Percentiles rank a stretch among this genome's conserved stretches.
These are phyloP conservation scores for Heliconius melpomene DNA, from an alignment of 1,140 invertebrate genomes.

Conservation along the genomic window DNA sequence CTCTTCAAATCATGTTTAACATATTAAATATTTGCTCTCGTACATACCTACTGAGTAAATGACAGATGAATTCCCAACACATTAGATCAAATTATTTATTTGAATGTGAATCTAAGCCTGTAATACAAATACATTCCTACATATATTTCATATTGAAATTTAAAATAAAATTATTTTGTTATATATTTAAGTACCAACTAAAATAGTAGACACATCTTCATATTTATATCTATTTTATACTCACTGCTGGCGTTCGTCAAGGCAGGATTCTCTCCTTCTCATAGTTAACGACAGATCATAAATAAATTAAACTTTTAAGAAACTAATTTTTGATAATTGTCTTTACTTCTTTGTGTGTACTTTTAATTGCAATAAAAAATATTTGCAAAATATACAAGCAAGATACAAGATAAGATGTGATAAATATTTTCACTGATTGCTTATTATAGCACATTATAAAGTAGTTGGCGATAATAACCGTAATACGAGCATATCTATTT, in stretches of 20 bases:
- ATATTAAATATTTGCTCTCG: slow-evolving; percentile 38
- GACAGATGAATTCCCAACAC: slow-evolving; percentile 36
- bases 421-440: slow-evolving; percentile 30
- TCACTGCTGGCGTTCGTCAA: neutral
- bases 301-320: neutral
- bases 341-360: neutral
- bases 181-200: neutral
- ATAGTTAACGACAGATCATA: neutral
- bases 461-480: slow-evolving; percentile 42
- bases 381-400: neutral
- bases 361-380: neutral
- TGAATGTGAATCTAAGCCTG: neutral
- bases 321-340: neutral
- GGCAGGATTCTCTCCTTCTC: neutral
- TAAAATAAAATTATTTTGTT: neutral
- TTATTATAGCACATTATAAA: slow-evolving; percentile 36
- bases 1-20: slow-evolving; percentile 36
- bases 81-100: slow-evolving; percentile 37
- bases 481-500: slow-evolving; percentile 57
- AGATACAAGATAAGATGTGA: slow-evolving; percentile 19
- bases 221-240: neutral
- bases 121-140: neutral
- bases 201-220: neutral
- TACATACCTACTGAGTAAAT: slow-evolving; percentile 37
- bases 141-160: neutral